A percentile compares a stretch with the other conserved stretches of the same genome.
phyloP scores from a whole-genome alignment of 2,797 vertebrate genomes.

The Rhincodon typus region DNA sequence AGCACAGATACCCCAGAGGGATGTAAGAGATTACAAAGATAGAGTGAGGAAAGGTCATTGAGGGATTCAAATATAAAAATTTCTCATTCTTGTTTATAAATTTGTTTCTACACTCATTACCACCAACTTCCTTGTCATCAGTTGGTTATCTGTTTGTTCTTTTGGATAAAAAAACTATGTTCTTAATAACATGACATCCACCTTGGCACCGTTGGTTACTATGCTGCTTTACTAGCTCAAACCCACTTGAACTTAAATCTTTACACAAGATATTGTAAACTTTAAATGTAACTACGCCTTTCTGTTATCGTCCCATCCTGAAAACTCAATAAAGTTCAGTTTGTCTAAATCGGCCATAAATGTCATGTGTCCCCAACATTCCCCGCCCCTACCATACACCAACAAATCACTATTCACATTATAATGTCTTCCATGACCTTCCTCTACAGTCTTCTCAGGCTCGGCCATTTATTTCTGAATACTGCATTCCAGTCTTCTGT shows the following conservation, averaged over 20 bases:
- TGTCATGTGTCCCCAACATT: not conserved
- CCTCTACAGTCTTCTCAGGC: not conserved
- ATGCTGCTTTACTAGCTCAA: not conserved
- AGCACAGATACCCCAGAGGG: too few species aligned
- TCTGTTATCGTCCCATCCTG: not conserved
- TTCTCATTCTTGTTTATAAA: too few species aligned
- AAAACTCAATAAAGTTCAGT: not conserved
- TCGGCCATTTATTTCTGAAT: not conserved
- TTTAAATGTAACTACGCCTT: not conserved
- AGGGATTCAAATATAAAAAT: too few species aligned
- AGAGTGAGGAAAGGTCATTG: too few species aligned
- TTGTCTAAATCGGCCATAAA: not conserved
- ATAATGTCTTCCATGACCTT: not conserved
- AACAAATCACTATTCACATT: not conserved
- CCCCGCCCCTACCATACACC: not conserved
- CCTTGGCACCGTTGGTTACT: not conserved
- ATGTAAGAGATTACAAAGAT: too few species aligned
- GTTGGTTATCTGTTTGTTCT: not conserved
- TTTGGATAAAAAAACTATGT: not conserved
- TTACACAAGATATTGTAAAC: not conserved
- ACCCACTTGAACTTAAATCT: not conserved
- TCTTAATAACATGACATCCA: not conserved
- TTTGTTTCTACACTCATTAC: not conserved
- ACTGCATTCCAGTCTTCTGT: not conserved
- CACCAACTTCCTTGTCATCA: not conserved